Evolutionary conservation across 2,113 vertebrate genomes (phyloP).

Genomic region (Cololabis saira): DNA sequence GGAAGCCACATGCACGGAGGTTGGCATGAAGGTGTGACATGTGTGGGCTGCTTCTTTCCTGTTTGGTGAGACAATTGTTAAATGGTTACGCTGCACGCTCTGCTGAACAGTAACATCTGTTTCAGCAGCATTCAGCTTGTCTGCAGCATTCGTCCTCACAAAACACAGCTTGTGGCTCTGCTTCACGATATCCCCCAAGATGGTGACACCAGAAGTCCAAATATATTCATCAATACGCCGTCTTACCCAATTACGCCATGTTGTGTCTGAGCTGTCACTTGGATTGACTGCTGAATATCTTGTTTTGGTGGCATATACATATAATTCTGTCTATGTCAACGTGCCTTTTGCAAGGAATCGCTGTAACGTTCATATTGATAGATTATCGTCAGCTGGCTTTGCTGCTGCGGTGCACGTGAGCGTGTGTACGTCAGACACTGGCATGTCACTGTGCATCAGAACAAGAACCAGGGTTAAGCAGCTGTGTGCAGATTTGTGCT

Average conservation of each 20-base stretch:
- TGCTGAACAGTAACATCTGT: slow-evolving; percentile 72
- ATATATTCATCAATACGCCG: slow-evolving; percentile 31
- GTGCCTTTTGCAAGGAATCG: no score
- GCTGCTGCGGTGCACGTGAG: not conserved
- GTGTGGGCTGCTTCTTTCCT: slow-evolving; percentile 52
- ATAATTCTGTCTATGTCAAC: no score
- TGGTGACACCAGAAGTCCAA: slow-evolving; percentile 42
- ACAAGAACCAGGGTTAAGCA: slow-evolving; percentile 63
- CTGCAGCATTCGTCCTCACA: slow-evolving; percentile 51
- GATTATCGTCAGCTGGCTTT: no score
- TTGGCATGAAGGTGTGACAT: slow-evolving; percentile 39
- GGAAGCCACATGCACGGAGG: slow-evolving; percentile 30
- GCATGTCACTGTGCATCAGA: slow-evolving; percentile 54
- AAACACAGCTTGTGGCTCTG: slow-evolving; percentile 30
- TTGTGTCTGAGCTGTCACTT: slow-evolving; percentile 11
- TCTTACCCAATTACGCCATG: slow-evolving; percentile 43
- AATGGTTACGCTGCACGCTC: slow-evolving; percentile 64
- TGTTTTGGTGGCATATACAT: slow-evolving; percentile 2
- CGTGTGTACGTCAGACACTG: slow-evolving; percentile 30
- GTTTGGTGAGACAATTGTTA: slow-evolving; percentile 57
- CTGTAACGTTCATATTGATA: no score
- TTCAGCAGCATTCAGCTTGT: slow-evolving; percentile 57
- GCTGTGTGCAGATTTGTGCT: slow-evolving; percentile 67
- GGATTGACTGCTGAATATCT: slow-evolving; percentile 37
- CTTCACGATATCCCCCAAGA: slow-evolving; percentile 50